phyloP scores from a whole-genome alignment of 2,797 vertebrate genomes.

The Carcharodon carcharias region DNA sequence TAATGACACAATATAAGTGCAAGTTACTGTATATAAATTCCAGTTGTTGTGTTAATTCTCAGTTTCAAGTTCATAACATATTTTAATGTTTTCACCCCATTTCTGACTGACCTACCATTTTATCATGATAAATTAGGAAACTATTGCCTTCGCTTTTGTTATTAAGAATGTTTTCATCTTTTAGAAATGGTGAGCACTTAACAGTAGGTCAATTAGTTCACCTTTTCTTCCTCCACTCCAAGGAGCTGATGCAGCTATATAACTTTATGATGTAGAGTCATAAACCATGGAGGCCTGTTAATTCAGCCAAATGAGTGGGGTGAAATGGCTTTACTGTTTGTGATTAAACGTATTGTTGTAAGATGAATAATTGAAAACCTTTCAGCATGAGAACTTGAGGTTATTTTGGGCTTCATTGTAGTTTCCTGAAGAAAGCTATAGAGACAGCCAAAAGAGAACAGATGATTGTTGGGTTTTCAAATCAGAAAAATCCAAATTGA shows the following conservation, averaged over 20 bases:
- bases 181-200: background rate
- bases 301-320: background rate
- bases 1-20: background rate
- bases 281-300: background rate
- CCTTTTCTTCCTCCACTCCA: background rate
- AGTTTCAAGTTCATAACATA: background rate
- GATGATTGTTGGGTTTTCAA: background rate
- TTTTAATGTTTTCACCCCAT: background rate
- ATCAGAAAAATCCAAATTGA: background rate
- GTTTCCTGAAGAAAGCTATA: background rate
- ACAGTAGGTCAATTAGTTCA: background rate
- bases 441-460: background rate
- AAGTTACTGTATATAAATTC: background rate
- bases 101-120: background rate
- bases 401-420: background rate
- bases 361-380: background rate
- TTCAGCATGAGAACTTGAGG: background rate
- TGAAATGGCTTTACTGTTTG: background rate
- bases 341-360: background rate
- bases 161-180: conserved; percentile 11
- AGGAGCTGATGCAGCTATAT: background rate
- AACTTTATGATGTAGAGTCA: background rate
- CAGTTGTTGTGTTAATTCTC: background rate
- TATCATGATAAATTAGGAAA: background rate
- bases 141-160: background rate